phyloP scores from a whole-genome alignment of 1,140 invertebrate species.

The Mercenaria mercenaria region DNA sequence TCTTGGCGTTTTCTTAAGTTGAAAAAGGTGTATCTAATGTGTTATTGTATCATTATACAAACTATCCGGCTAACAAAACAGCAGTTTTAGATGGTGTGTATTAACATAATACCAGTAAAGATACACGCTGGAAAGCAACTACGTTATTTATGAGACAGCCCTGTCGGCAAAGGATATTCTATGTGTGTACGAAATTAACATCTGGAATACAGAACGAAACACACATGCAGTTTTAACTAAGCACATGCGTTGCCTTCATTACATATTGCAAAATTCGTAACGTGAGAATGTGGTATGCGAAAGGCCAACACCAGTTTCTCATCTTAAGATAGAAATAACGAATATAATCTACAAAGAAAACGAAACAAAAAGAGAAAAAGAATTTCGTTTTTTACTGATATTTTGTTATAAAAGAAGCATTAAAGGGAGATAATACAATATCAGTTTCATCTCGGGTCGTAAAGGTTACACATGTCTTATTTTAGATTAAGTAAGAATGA shows the following conservation, averaged over 20 bases:
- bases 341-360: no score
- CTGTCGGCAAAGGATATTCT: conserved; percentile 33
- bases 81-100: background rate
- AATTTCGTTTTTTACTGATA: no score
- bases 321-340: background rate
- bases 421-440: no score
- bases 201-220: conserved; percentile 33
- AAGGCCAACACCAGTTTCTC: background rate
- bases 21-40: background rate
- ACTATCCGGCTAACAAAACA: background rate
- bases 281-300: conserved; percentile 1
- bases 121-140: conserved; percentile 7
- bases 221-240: conserved; percentile 37
- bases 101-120: background rate
- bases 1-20: no score
- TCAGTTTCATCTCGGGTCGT: no score
- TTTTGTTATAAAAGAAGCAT: no score
- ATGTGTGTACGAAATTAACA: conserved; percentile 43
- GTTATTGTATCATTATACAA: background rate
- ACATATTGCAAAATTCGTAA: background rate
- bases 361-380: no score
- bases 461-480: no score
- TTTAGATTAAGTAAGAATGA: no score
- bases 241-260: conserved; percentile 21
- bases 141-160: conserved; percentile 39